Base-by-base conservation (phyloP, 2,113 vertebrate genomes). In the Spea multiplicata region DNA sequence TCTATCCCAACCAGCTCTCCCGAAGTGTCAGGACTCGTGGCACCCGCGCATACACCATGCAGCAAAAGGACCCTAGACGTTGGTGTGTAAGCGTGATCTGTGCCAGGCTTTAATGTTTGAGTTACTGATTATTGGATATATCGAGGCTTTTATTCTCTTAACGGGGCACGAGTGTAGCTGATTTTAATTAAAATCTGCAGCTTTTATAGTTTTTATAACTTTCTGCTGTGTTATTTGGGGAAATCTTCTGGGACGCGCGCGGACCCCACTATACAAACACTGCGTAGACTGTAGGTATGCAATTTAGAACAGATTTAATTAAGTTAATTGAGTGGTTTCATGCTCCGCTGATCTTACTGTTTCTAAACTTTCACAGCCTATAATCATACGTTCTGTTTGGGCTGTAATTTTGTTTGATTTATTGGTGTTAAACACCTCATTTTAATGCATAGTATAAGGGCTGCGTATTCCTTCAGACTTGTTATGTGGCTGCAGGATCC, bases 321-420 rank as follows among this genome's bases (percentile, higher is more conserved):
- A 70, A 70, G 48, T 13, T 50, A 50, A 70, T 70, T 70, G 14
- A 17, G 67, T 14, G 8, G 46, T 50, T 70, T 13, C 48, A 70
- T 70, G 46, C 67, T 70, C 17, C 48, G 50, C 8, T 64, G 61
- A 64, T 70, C 67, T 16, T 70, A 70, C 67, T 16, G 7, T 70
- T 70, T 70, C 46, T 48, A 70, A 13, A 70, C 50, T 49, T 48
- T 48, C 47, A 48, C 67, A 7, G 66, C 44, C 66, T 48, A 6
- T 47, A n/a, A 68, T 68, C 45, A 13, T 68, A 44, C 61, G 16
- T 14, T 64, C 7, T 64, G 61, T 64, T 17, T 13, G 13, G n/a
- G n/a, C 2, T 64, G 61, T 64, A 16, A 64, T 17, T 64, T 30
- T 30, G 30, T 64, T 8, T 64, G n/a, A 64, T 64, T 17, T 64